Percentiles rank a stretch among this genome's conserved stretches.
phyloP scores from a whole-genome alignment of 2,113 vertebrate species.

The Corvus hawaiiensis region DNA sequence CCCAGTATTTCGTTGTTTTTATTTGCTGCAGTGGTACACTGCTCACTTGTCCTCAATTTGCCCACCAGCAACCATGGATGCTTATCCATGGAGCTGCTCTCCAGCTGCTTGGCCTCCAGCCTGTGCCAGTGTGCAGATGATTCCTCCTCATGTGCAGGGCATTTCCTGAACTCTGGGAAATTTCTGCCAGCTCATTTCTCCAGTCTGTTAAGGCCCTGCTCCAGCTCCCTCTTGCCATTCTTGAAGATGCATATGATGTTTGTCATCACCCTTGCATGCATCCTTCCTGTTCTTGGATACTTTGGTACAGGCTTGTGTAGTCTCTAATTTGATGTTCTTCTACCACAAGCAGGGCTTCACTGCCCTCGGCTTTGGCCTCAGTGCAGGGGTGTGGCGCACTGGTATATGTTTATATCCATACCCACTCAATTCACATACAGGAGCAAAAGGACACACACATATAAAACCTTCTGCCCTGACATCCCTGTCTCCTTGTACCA shows the following conservation, averaged over 20 bases:
- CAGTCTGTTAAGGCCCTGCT: background rate
- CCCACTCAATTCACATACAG: background rate
- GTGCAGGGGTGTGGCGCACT: background rate
- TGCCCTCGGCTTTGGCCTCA: background rate
- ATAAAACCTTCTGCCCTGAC: background rate
- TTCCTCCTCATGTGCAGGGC: background rate
- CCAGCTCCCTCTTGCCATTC: background rate
- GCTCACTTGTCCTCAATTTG: background rate
- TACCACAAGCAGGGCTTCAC: background rate
- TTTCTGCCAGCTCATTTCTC: background rate
- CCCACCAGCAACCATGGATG: background rate
- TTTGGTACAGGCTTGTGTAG: background rate
- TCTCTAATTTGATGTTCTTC: background rate
- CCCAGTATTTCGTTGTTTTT: background rate
- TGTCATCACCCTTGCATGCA: background rate
- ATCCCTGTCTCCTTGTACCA: background rate
- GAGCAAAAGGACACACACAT: background rate
- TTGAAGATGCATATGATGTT: background rate
- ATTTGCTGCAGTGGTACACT: background rate
- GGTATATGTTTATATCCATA: background rate
- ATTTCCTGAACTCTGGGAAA: background rate
- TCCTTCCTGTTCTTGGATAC: background rate
- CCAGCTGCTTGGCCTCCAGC: background rate
- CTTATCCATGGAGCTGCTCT: background rate
- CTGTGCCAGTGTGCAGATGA: accelerated